A percentile compares a stretch with the other conserved stretches of the same genome.
Conservation (phyloP, 2,888 invertebrate genomes). For the Yponomeuta malinellus region DNA sequence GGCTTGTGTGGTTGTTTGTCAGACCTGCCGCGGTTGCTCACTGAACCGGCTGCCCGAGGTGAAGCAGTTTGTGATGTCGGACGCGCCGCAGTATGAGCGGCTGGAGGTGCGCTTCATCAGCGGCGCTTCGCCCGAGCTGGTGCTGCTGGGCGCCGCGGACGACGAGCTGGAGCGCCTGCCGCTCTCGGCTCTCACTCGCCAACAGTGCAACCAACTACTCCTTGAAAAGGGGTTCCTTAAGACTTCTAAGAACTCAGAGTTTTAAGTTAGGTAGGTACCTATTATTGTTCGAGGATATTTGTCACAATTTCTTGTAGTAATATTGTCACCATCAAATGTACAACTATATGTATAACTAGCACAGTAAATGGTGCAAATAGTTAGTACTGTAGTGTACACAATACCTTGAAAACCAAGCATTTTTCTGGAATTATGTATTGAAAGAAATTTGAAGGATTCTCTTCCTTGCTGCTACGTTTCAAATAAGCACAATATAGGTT, state of each 20-base stretch:
- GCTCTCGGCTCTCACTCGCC: constrained; percentile 72
- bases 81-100: constrained; percentile 78
- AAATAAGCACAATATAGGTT: too few species aligned
- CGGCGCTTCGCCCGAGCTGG: constrained; percentile 79
- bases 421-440: too few species aligned
- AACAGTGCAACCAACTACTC: constrained; percentile 81
- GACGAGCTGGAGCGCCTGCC: constrained; percentile 78
- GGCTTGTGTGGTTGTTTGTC: constrained; percentile 21
- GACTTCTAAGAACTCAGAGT: constrained; percentile 59
- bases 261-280: constrained; percentile 34
- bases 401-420: too few species aligned
- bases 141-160: constrained; percentile 73
- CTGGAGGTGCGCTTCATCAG: constrained; percentile 80
- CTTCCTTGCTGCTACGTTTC: too few species aligned
- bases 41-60: constrained; percentile 80
- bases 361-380: too few species aligned
- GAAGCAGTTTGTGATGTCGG: constrained; percentile 79
- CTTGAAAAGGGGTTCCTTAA: constrained; percentile 75
- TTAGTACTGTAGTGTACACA: too few species aligned
- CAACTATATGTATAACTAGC: too few species aligned
- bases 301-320: too few species aligned
- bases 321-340: background rate
- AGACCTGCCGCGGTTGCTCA: constrained; percentile 83
- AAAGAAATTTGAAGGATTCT: too few species aligned
- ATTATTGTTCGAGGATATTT: background rate